phyloP scores from a whole-genome alignment of 2,797 vertebrate genomes.

The Phoxinus dragarum region DNA sequence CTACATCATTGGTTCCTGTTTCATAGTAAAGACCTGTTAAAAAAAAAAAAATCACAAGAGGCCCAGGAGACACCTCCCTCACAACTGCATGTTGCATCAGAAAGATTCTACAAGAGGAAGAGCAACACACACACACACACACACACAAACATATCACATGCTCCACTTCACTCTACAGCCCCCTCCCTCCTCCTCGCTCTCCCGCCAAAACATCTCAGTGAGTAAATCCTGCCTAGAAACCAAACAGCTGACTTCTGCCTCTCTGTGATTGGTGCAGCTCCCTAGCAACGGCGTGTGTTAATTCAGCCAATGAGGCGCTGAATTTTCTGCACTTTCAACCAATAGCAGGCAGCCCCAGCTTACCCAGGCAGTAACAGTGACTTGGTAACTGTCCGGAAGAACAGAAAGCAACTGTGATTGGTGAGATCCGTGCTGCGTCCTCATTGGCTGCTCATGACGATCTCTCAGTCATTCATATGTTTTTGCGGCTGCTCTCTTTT shows the following conservation, averaged over 20 bases:
- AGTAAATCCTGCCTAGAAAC: conserved; percentile 86
- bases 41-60: conserved; percentile 79
- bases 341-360: conserved; percentile 79
- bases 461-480: conserved; percentile 84
- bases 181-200: conserved; percentile 65
- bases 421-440: conserved; percentile 60
- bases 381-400: conserved; percentile 83
- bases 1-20: conserved; percentile 84
- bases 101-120: conserved; percentile 77
- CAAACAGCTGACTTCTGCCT: conserved; percentile 75
- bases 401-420: conserved; percentile 67
- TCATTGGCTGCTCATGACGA: conserved; percentile 59
- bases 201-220: conserved; percentile 82
- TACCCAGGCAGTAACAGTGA: conserved; percentile 79
- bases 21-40: conserved; percentile 71
- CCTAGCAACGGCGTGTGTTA: conserved; percentile 82
- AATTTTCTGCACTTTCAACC: conserved; percentile 80
- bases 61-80: conserved; percentile 76
- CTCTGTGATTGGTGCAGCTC: conserved; percentile 76
- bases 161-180: conserved; percentile 78
- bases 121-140: conserved; percentile 68
- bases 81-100: conserved; percentile 83
- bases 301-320: conserved; percentile 77
- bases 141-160: conserved; percentile 72
- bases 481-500: conserved; percentile 66